These are phyloP conservation scores for Bellardia pandia DNA, from an alignment of 2,888 invertebrate species.

Conservation along the genomic window DNA sequence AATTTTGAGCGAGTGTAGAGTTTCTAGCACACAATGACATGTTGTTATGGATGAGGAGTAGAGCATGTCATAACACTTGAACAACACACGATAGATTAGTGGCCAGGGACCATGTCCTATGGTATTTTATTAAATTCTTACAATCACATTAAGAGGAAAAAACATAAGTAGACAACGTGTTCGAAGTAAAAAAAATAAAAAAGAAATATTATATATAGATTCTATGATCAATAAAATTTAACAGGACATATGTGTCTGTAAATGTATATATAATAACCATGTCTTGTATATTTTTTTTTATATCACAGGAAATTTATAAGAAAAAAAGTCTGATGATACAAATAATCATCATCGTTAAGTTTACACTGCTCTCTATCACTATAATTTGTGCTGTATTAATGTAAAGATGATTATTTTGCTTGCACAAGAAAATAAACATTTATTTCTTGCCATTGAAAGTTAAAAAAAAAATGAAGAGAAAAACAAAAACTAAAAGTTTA, in stretches of 20 bases:
- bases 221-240: slow-evolving; percentile 29
- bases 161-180: neutral
- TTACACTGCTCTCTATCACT: slow-evolving; percentile 55
- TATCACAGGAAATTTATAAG: neutral
- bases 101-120: slow-evolving; percentile 37
- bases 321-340: slow-evolving; percentile 33
- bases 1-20: neutral
- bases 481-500: neutral
- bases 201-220: neutral
- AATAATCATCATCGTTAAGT: slow-evolving; percentile 60
- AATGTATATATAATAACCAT: neutral
- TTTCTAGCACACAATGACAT: slow-evolving; percentile 16
- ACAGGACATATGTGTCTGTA: neutral
- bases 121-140: slow-evolving; percentile 57
- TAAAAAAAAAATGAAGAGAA: slow-evolving; percentile 2
- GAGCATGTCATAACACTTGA: slow-evolving; percentile 36
- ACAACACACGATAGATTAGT: slow-evolving; percentile 46
- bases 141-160: neutral
- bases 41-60: slow-evolving; percentile 32
- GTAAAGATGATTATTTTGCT: slow-evolving; percentile 24
- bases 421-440: slow-evolving; percentile 22
- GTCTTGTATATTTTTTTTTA: neutral
- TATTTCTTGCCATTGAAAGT: slow-evolving; percentile 28
- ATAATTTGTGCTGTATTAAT: slow-evolving; percentile 55
- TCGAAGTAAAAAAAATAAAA: neutral